phyloP scores from a whole-genome alignment of 2,888 invertebrate species.

The Molorchus minor region DNA sequence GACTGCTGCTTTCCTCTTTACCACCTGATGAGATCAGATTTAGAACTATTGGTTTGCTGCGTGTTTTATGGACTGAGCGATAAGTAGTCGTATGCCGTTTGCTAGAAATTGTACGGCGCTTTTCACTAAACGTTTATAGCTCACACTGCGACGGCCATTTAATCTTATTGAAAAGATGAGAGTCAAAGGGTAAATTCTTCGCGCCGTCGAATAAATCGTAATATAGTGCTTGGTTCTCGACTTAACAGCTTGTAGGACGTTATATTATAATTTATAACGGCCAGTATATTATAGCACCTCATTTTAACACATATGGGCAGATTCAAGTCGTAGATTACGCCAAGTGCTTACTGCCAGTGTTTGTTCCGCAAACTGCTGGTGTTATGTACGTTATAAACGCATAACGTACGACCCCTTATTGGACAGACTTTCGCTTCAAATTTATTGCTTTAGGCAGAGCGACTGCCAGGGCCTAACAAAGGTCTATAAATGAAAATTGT shows the following conservation, averaged over 20 bases:
- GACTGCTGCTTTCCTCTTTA: slow-evolving; percentile 49
- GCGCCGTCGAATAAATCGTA: slow-evolving; percentile 40
- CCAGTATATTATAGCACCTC: slow-evolving; percentile 26
- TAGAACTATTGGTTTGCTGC: slow-evolving; percentile 52
- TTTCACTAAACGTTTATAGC: slow-evolving; percentile 17
- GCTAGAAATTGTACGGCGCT: slow-evolving; percentile 44
- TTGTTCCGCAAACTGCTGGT: slow-evolving; percentile 27
- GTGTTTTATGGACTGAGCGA: slow-evolving; percentile 42
- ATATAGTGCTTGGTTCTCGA: slow-evolving; percentile 39
- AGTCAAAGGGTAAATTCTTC: slow-evolving; percentile 44
- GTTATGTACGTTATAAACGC: slow-evolving; percentile 29
- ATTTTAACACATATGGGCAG: slow-evolving; percentile 35
- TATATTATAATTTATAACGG: slow-evolving; percentile 38
- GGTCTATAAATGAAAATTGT: no score
- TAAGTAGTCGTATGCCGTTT: slow-evolving; percentile 47
- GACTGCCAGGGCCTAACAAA: no score
- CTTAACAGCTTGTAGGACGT: slow-evolving; percentile 39
- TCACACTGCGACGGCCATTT: slow-evolving; percentile 30
- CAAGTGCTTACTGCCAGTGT: slow-evolving; percentile 22
- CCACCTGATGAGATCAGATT: slow-evolving; percentile 56
- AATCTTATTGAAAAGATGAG: slow-evolving; percentile 41
- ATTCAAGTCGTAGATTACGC: slow-evolving; percentile 32
- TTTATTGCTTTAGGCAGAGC: neutral
- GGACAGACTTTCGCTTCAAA: neutral
- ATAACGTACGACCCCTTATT: slow-evolving; percentile 26